Conservation (phyloP, 2,797 vertebrate species). For the Alectoris magna region DNA sequence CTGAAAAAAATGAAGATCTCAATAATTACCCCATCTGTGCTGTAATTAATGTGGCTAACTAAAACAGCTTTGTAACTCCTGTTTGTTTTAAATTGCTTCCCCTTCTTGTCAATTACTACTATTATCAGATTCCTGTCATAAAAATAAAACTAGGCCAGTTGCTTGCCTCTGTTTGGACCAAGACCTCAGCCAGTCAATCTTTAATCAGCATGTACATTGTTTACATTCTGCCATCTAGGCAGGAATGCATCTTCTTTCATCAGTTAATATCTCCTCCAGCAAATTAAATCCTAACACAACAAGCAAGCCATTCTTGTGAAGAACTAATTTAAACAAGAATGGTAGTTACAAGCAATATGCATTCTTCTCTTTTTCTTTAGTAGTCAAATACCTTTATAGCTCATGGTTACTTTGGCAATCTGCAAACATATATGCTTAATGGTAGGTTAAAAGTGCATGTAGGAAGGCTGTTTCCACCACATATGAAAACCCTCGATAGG, state of each 20-base stretch:
- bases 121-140: constrained; percentile 22
- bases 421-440: not conserved
- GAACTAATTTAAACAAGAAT: constrained; percentile 20
- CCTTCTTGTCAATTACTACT: constrained; percentile 19
- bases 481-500: not conserved
- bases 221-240: constrained; percentile 11
- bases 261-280: not conserved
- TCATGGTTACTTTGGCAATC: constrained; percentile 5
- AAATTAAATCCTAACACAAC: constrained; percentile 14
- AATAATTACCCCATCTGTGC: constrained; percentile 6
- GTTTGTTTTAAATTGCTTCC: constrained; percentile 23
- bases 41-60: constrained; percentile 24
- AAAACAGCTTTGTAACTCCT: constrained; percentile 42
- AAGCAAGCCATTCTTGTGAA: constrained; percentile 9
- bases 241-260: constrained; percentile 28
- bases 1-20: constrained; percentile 76
- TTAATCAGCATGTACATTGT: not conserved
- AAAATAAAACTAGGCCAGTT: not conserved
- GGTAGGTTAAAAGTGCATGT: not conserved
- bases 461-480: not conserved
- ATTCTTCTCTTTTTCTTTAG: not conserved
- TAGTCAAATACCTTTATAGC: not conserved
- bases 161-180: not conserved
- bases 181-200: not conserved
- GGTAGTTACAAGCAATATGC: constrained; percentile 10